phyloP scores from a whole-genome alignment of 2,113 vertebrate species.

The Mionectes macconnelli region DNA sequence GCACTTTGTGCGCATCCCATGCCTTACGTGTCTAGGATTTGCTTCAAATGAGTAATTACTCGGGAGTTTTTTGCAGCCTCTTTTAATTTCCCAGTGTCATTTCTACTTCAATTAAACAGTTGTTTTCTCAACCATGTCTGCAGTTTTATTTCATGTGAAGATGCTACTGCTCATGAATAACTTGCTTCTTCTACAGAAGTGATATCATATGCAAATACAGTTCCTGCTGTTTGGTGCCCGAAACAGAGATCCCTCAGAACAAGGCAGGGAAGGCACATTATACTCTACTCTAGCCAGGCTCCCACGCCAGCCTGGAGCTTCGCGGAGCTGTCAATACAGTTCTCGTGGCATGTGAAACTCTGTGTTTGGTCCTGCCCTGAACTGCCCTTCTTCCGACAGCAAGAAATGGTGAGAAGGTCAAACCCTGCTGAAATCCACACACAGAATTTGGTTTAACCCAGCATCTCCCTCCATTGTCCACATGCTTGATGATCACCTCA shows the following conservation, averaged over 20 bases:
- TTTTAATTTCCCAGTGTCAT: background rate
- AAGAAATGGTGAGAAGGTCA: background rate
- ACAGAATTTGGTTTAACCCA: background rate
- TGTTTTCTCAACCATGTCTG: background rate
- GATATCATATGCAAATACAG: background rate
- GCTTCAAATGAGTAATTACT: background rate
- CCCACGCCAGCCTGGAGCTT: background rate
- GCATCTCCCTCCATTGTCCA: background rate
- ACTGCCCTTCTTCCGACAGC: background rate
- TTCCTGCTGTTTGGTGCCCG: background rate
- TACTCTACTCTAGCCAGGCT: background rate
- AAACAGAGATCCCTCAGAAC: background rate
- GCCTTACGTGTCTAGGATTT: background rate
- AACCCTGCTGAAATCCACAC: background rate
- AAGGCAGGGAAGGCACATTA: background rate
- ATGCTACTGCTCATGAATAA: background rate
- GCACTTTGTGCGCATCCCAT: background rate
- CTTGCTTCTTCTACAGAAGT: conserved; percentile 5
- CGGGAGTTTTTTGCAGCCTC: background rate
- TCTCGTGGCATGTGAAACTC: background rate
- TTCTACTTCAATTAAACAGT: background rate
- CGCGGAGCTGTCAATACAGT: background rate
- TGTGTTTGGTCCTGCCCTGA: background rate
- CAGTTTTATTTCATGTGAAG: background rate
- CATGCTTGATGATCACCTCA: background rate